Evolutionary conservation across 2,113 vertebrate species (phyloP).

Genomic region (Ginglymostoma cirratum): DNA sequence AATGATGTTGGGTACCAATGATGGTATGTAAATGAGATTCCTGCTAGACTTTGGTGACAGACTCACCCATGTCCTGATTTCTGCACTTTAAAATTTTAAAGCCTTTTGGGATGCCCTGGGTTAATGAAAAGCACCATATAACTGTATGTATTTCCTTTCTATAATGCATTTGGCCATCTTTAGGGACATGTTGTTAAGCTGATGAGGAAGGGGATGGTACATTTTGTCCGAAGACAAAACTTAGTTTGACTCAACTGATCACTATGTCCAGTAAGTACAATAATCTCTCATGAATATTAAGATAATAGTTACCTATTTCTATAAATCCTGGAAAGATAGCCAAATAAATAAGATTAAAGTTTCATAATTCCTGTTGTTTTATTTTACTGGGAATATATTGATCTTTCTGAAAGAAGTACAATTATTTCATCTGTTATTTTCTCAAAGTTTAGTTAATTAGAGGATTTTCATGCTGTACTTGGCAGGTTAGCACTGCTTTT

Average conservation of each 20-base stretch:
- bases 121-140: not conserved
- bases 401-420: not conserved
- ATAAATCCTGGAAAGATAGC: not conserved
- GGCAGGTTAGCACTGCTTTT: not conserved
- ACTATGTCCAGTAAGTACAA: not conserved
- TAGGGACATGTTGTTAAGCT: not conserved
- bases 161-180: not conserved
- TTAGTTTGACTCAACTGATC: not conserved
- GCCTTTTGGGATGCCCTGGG: not conserved
- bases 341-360: not conserved
- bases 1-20: not conserved
- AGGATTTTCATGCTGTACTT: not conserved
- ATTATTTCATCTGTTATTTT: not conserved
- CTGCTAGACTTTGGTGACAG: not conserved
- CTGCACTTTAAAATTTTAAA: not conserved
- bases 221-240: not conserved
- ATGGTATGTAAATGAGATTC: not conserved
- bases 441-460: not conserved
- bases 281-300: not conserved
- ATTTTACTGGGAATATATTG: not conserved
- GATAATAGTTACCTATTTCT: not conserved
- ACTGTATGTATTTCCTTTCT: not conserved
- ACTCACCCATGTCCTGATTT: not conserved
- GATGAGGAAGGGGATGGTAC: not conserved
- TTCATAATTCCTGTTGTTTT: not conserved